Base-by-base conservation (phyloP, 2,113 vertebrate species). In the Hystrix cristata region DNA sequence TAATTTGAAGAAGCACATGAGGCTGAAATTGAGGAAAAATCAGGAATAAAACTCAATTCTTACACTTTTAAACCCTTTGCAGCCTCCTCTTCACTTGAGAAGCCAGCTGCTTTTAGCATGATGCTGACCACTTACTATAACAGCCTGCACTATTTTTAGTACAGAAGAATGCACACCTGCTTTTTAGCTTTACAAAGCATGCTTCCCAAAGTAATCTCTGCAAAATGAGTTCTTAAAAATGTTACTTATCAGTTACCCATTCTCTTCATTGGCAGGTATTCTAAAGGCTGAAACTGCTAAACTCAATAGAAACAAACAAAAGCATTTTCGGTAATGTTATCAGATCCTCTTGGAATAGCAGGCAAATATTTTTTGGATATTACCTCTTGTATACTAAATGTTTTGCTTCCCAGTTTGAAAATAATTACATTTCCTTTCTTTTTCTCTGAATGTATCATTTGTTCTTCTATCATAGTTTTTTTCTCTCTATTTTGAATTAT, bases 131-230 rank as follows among this genome's bases (percentile, higher is more conserved):
- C 81, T 96, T 97, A 34, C 84, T 94, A 64, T 90, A 92, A 96
- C 69, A 64, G 72, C 29, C 55, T 83, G 18, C 7, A 46, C 87
- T 98, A 96, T 96, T 97, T 87, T 98, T 97, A 96, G 97, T 85
- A 92, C 84, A 60, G 92, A 96, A 92, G 90, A 97, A 97, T 96
- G 91, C 27, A 87, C 92, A 96, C 95, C 94, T 96, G 96, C 76
- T 92, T 94, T 64, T 84, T 55, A 92, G 84, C 55, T 94, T 91
- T 95, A 46, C n/a, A 46, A 86, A 89, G 34, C 76, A 34, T 78
- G 29, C 87, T 94, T 95, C 64, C 74, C 29, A 95, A 82, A 31
- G 16, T 18, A 96, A 55, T 38, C 27, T 95, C 51, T 15, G 51
- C 38, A 87, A 69, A 89, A 46, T 89, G 48, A 95, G 34, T 60